Evolutionary conservation across 1,140 invertebrate genomes (phyloP).

Genomic region (Micrasema minimum): DNA sequence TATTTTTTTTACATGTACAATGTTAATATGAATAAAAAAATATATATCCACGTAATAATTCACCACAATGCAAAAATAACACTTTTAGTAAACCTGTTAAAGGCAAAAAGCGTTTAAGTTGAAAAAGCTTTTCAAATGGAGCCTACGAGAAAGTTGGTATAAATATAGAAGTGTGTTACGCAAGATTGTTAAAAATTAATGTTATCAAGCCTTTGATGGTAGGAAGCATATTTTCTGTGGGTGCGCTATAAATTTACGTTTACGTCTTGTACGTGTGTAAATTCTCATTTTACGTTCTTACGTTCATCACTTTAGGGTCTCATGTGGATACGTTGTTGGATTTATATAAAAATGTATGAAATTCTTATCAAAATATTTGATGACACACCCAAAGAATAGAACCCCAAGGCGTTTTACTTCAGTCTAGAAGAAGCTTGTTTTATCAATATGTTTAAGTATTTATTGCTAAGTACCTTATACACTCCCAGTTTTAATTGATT

Average conservation of each 20-base stretch:
- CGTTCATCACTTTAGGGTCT: conserved; percentile 8
- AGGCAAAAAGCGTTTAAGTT: too few species aligned
- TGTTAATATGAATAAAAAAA: too few species aligned
- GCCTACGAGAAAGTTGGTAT: not conserved
- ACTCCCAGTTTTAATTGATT: too few species aligned
- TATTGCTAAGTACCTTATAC: too few species aligned
- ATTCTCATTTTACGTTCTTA: conserved; percentile 12
- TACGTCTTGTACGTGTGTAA: conserved; percentile 21
- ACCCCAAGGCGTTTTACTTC: conserved; percentile 7
- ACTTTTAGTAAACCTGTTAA: too few species aligned
- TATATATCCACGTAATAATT: too few species aligned
- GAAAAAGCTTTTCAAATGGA: not conserved
- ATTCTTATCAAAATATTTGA: conserved; percentile 25
- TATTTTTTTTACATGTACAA: too few species aligned
- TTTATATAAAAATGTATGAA: too few species aligned
- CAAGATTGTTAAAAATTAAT: conserved; percentile 18
- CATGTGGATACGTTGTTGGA: not conserved
- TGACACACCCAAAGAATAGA: not conserved
- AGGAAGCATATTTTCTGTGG: not conserved
- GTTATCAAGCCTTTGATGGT: not conserved
- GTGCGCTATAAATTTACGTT: conserved; percentile 23
- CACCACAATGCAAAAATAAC: too few species aligned
- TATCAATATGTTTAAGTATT: too few species aligned
- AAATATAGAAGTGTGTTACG: conserved; percentile 1
- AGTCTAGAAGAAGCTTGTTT: too few species aligned